Conservation (phyloP, 2,797 vertebrate species). For the Xenops minutus region DNA sequence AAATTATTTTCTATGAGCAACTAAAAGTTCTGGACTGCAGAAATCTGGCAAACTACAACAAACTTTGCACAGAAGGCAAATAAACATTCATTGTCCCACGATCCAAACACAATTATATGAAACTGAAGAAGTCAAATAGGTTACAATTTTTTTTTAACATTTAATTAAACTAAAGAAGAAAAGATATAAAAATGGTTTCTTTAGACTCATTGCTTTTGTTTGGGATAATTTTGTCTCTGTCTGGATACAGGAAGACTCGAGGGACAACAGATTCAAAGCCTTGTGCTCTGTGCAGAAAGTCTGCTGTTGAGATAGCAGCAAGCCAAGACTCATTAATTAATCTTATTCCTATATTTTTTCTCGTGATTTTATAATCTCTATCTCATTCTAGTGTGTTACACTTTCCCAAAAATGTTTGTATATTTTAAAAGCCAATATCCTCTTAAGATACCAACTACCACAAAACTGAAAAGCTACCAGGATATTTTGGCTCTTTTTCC, state of each 20-base stretch:
- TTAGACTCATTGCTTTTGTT: conserved; percentile 27
- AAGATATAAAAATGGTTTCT: conserved; percentile 28
- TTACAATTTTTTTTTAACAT: not conserved
- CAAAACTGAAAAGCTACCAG: conserved; percentile 64
- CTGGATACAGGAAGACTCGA: conserved; percentile 31
- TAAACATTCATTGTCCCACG: not conserved
- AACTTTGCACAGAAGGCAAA: conserved; percentile 1
- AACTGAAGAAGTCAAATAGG: conserved; percentile 19
- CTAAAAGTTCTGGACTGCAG: not conserved
- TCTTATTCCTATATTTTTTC: conserved; percentile 61
- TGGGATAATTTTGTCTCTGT: not conserved
- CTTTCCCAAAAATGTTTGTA: conserved; percentile 35
- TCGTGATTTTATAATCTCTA: conserved; percentile 17
- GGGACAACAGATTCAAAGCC: conserved; percentile 54
- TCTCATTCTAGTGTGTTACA: not conserved
- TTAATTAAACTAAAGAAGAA: conserved; percentile 1
- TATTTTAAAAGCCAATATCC: conserved; percentile 56
- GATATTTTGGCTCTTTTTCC: conserved; percentile 61
- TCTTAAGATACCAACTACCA: conserved; percentile 67
- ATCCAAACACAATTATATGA: not conserved
- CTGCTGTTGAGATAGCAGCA: conserved; percentile 56
- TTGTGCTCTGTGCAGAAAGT: conserved; percentile 40
- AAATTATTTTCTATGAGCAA: not conserved
- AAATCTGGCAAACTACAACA: not conserved
- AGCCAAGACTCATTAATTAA: conserved; percentile 65